Conservation (phyloP, 2,888 invertebrate genomes). For the Lymantria dispar region DNA sequence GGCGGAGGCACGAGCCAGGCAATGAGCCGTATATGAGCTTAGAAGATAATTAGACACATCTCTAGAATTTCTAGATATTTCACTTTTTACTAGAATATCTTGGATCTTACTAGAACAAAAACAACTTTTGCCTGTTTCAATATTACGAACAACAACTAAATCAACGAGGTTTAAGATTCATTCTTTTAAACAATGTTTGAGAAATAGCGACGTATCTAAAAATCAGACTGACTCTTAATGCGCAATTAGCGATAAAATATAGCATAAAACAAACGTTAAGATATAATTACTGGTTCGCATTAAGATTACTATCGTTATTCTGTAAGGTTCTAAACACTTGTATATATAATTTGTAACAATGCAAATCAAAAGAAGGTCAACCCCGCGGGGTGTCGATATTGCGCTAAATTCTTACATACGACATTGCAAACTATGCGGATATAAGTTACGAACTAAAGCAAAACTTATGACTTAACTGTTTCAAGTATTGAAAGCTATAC, state of each 20-base stretch:
- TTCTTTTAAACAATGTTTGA: too few relatives aligned
- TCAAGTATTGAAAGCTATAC: too few relatives aligned
- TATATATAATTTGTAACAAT: not conserved
- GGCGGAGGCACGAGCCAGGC: too few relatives aligned
- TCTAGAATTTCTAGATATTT: too few relatives aligned
- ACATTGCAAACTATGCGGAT: slow-evolving; percentile 23
- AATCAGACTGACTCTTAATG: not conserved
- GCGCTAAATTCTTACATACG: not conserved
- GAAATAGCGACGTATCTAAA: not conserved
- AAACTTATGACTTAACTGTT: too few relatives aligned
- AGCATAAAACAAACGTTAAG: not conserved
- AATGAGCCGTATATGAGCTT: too few relatives aligned
- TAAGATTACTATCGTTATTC: not conserved
- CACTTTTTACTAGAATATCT: too few relatives aligned
- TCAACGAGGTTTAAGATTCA: not conserved
- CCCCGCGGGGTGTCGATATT: not conserved
- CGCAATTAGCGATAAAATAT: not conserved
- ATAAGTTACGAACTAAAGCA: slow-evolving; percentile 23
- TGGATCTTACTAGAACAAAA: too few relatives aligned
- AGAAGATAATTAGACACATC: too few relatives aligned
- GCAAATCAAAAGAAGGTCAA: slow-evolving; percentile 1
- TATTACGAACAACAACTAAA: not conserved
- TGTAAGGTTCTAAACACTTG: not conserved
- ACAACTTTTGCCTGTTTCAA: too few relatives aligned
- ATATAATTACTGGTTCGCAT: not conserved